Percentiles rank a stretch among this genome's conserved stretches.
Conservation (phyloP, 2,113 vertebrate genomes). For the Isichthys henryi region DNA sequence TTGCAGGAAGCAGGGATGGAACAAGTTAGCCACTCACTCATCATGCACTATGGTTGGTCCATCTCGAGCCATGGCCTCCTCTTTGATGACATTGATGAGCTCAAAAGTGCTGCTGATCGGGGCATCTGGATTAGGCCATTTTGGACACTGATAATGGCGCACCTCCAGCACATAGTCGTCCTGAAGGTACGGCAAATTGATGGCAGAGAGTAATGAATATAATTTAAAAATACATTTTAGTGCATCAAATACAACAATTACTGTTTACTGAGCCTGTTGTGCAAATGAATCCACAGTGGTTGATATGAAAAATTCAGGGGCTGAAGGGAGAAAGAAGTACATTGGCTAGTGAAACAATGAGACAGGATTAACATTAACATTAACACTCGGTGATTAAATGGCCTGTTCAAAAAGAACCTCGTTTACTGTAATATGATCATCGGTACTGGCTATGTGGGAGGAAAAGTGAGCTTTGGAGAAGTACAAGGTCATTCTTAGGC, state of each 20-base stretch:
- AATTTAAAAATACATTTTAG: background rate
- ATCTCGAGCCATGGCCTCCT: slow-evolving; percentile 94
- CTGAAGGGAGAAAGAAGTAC: background rate
- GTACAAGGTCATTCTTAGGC: background rate
- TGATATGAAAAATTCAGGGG: background rate
- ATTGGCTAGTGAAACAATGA: background rate
- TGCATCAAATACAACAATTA: background rate
- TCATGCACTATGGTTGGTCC: slow-evolving; percentile 97
- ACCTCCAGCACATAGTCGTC: slow-evolving; percentile 98
- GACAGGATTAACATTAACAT: background rate
- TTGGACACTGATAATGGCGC: slow-evolving; percentile 96
- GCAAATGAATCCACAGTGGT: background rate
- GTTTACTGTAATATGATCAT: background rate
- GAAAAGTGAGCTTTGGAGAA: background rate
- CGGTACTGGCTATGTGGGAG: background rate
- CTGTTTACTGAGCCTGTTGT: background rate
- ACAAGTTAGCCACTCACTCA: slow-evolving; percentile 69
- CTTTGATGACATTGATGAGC: slow-evolving; percentile 97
- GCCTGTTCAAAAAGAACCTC: background rate
- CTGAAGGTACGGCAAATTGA: slow-evolving; percentile 48
- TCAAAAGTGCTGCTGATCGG: slow-evolving; percentile 96
- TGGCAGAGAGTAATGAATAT: background rate
- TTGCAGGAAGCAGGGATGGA: background rate
- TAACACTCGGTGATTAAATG: background rate
- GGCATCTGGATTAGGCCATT: slow-evolving; percentile 94